Conservation (phyloP, 2,888 invertebrate species). For the Drosophila subquinaria region DNA sequence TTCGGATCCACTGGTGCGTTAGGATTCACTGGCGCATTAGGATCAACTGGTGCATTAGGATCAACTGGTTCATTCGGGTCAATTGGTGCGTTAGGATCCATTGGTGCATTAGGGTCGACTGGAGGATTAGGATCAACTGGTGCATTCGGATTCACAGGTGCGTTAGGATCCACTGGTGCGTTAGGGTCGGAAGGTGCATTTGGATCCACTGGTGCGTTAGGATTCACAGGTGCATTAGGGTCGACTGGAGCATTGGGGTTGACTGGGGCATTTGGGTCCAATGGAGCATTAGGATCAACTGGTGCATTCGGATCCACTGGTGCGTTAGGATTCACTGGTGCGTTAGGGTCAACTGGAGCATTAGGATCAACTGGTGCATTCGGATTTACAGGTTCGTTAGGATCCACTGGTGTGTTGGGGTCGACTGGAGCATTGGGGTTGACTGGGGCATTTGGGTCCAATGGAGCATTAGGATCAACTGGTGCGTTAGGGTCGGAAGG, state of each 20-base stretch:
- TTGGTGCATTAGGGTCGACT: background rate
- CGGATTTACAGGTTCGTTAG: constrained; percentile 10
- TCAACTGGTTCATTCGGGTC: background rate
- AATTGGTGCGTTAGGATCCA: too few relatives aligned
- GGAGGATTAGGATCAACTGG: background rate
- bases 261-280: constrained; percentile 1
- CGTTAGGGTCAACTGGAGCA: constrained; percentile 12
- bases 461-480: constrained; percentile 37
- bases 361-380: constrained; percentile 15
- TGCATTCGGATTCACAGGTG: background rate
- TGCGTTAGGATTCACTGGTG: background rate
- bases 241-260: constrained; percentile 3
- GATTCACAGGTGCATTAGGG: constrained; percentile 33
- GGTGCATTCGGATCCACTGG: constrained; percentile 14
- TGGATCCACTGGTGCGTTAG: constrained; percentile 14
- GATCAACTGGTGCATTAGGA: background rate
- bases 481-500: constrained; percentile 42
- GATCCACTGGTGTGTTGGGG: constrained; percentile 25
- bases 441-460: constrained; percentile 20
- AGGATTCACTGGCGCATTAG: background rate
- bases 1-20: background rate
- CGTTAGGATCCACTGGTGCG: background rate
- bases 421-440: constrained; percentile 39
- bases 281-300: constrained; percentile 19
- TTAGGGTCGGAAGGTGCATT: background rate